Percentiles rank a stretch among this genome's conserved stretches.
phyloP scores from a whole-genome alignment of 2,113 vertebrate genomes.

The Hippocampus barbouri region DNA sequence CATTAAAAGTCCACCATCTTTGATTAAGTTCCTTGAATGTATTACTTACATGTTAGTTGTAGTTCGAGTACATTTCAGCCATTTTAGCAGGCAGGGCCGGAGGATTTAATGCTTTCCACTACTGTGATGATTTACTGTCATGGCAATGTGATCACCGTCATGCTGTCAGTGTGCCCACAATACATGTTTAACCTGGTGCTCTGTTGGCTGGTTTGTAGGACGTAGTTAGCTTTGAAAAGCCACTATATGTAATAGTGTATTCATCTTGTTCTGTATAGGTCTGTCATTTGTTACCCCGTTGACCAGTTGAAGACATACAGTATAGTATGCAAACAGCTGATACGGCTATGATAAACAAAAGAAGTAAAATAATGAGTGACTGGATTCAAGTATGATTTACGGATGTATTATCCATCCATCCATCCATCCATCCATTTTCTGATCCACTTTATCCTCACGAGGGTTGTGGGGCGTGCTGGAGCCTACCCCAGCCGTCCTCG shows the following conservation, averaged over 20 bases:
- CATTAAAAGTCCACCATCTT: slow-evolving; percentile 50
- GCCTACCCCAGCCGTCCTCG: no score
- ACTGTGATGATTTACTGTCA: slow-evolving; percentile 17
- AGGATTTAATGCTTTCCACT: slow-evolving; percentile 12
- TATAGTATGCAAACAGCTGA: not conserved
- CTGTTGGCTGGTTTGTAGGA: slow-evolving; percentile 43
- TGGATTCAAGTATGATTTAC: not conserved
- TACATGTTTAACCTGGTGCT: slow-evolving; percentile 29
- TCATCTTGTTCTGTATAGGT: slow-evolving; percentile 32
- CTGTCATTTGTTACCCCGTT: not conserved
- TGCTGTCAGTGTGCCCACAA: slow-evolving; percentile 14
- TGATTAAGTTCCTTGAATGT: slow-evolving; percentile 46
- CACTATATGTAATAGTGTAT: slow-evolving; percentile 23
- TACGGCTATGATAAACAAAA: not conserved
- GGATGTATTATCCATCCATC: no score
- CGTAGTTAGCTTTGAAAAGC: slow-evolving; percentile 16
- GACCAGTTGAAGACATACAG: not conserved
- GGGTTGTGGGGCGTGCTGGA: no score
- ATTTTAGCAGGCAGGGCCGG: slow-evolving; percentile 11
- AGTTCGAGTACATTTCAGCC: slow-evolving; percentile 34
- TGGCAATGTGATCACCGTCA: slow-evolving; percentile 18
- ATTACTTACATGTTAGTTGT: slow-evolving; percentile 50
- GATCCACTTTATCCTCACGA: no score
- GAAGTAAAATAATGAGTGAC: not conserved
- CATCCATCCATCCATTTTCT: no score